Evolutionary conservation across 1,140 invertebrate genomes (phyloP).

Genomic region (Ceratina japonica): DNA sequence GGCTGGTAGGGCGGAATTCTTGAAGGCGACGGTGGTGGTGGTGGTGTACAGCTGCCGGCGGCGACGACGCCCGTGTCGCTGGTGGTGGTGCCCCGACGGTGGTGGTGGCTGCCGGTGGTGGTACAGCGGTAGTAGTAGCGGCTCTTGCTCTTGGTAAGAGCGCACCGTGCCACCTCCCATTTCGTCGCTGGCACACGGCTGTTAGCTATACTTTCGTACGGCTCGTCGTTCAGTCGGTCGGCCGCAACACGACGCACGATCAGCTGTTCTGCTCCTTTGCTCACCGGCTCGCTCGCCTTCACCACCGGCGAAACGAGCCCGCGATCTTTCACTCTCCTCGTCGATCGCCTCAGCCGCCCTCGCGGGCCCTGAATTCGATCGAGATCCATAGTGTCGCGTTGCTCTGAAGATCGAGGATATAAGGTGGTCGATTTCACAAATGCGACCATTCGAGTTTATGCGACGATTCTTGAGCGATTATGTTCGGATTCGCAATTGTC

Average conservation of each 20-base stretch:
- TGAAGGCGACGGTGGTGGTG: slow-evolving; percentile 42
- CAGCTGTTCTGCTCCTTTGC: slow-evolving; percentile 6
- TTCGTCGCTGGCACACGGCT: slow-evolving; percentile 53
- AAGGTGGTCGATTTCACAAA: not conserved
- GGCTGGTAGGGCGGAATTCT: slow-evolving; percentile 56
- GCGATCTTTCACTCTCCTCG: not conserved
- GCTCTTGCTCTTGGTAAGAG: slow-evolving; percentile 68
- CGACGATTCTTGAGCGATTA: not conserved
- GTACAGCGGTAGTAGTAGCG: slow-evolving; percentile 64
- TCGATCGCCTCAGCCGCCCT: not conserved
- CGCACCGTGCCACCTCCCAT: slow-evolving; percentile 67
- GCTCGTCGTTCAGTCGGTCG: slow-evolving; percentile 58
- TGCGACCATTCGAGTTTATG: not conserved
- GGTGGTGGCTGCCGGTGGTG: slow-evolving; percentile 38
- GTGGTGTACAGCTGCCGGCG: slow-evolving; percentile 32
- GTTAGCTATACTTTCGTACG: slow-evolving; percentile 60
- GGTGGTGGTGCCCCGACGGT: slow-evolving; percentile 30
- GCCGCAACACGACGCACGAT: slow-evolving; percentile 48
- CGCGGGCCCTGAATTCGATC: not conserved
- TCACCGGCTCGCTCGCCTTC: not conserved
- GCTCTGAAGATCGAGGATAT: not conserved
- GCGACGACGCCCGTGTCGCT: slow-evolving; percentile 28
- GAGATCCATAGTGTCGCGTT: not conserved
- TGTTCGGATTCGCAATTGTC: slow-evolving; percentile 1
- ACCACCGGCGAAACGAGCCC: not conserved